Conservation (phyloP, 2,113 vertebrate species). For the Noturus placidus region DNA sequence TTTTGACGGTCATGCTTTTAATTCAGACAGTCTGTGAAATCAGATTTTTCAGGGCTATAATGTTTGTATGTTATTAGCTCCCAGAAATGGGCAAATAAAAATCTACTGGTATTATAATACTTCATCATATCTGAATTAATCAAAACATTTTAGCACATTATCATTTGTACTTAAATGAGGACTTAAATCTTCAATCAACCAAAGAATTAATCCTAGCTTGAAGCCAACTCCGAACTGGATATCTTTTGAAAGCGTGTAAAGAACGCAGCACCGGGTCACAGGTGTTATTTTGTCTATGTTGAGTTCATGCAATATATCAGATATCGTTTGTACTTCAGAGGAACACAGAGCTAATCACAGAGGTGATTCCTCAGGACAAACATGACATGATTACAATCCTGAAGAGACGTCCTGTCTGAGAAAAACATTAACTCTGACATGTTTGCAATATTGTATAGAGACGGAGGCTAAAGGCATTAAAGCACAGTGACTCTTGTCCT, state of each 20-base stretch:
- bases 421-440: background rate
- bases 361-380: conserved; percentile 16
- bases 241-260: background rate
- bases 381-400: background rate
- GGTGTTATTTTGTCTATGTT: conserved; percentile 27
- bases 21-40: background rate
- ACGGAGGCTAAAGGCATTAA: background rate
- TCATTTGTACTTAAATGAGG: background rate
- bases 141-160: background rate
- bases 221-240: background rate
- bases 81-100: background rate
- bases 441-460: background rate
- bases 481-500: background rate
- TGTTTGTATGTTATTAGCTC: background rate
- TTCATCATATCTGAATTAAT: background rate
- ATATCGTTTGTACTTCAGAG: conserved; percentile 24
- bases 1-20: background rate
- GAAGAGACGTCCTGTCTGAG: conserved; percentile 1
- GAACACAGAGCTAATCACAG: conserved; percentile 23
- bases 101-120: background rate
- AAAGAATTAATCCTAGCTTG: background rate
- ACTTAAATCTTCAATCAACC: background rate
- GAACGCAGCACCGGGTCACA: background rate
- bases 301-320: background rate
- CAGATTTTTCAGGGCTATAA: background rate